phyloP scores from a whole-genome alignment of 2,113 vertebrate genomes.

The Gambusia holbrooki region DNA sequence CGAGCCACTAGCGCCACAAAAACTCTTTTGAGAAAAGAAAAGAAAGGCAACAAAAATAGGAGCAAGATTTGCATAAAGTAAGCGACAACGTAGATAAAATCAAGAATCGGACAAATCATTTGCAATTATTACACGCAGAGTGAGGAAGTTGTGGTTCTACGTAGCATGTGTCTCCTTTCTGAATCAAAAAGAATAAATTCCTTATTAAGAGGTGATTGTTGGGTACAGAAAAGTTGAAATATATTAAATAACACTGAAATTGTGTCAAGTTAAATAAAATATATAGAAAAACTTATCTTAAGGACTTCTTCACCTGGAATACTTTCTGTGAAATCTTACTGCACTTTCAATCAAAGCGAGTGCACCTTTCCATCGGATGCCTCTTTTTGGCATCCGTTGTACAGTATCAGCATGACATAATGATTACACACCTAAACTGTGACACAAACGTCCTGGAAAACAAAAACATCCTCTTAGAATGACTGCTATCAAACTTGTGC shows the following conservation, averaged over 20 bases:
- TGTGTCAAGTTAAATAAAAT: too few relatives aligned
- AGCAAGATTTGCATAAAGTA: background rate
- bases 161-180: background rate
- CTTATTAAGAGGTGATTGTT: background rate
- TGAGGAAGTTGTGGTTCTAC: background rate
- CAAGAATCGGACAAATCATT: background rate
- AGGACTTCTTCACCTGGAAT: too few relatives aligned
- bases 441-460: slow-evolving; percentile 7
- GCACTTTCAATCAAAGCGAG: background rate
- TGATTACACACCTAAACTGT: background rate
- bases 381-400: background rate
- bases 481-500: slow-evolving; percentile 9
- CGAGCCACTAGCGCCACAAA: too few relatives aligned
- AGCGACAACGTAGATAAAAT: background rate
- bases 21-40: too few relatives aligned
- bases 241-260: background rate
- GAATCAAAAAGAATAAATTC: background rate
- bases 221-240: too few relatives aligned
- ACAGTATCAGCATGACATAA: slow-evolving; percentile 1
- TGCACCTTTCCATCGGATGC: background rate
- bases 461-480: slow-evolving; percentile 2
- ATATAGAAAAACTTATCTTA: too few relatives aligned
- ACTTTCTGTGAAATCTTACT: background rate
- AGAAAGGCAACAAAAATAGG: background rate
- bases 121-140: background rate